Percentiles rank a stretch among this genome's conserved stretches.
These are phyloP conservation scores for Saguinus midas DNA, from an alignment of 2,113 vertebrate species.

Conservation along the genomic window DNA sequence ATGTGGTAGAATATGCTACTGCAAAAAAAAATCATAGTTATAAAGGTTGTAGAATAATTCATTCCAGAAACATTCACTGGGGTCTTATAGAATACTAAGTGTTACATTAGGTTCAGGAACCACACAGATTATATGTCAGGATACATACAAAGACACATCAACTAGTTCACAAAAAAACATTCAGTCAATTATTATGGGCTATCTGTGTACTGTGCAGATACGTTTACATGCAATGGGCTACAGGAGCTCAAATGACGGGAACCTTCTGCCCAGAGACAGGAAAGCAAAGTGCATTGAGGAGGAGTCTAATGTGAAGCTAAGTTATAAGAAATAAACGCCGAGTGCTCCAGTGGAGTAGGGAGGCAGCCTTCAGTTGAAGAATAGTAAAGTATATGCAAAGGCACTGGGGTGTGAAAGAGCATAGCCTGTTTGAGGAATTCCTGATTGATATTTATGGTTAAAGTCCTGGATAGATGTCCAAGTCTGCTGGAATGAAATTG, in stretches of 20 bases:
- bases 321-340: neutral
- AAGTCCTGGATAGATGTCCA: neutral
- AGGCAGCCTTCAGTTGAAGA: neutral
- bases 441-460: neutral
- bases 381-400: neutral
- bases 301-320: neutral
- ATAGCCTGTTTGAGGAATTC: neutral
- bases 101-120: neutral
- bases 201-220: neutral
- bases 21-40: neutral
- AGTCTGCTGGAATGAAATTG: neutral
- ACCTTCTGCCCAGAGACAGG: neutral
- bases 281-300: constrained; percentile 18
- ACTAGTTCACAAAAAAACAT: neutral
- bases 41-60: neutral
- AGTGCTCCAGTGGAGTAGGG: neutral
- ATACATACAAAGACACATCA: neutral
- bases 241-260: neutral
- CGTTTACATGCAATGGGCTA: neutral
- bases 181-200: neutral
- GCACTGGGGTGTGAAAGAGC: neutral
- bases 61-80: constrained; percentile 17
- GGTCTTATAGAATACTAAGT: neutral
- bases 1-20: neutral
- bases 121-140: neutral